Base-by-base conservation (phyloP, 2,113 vertebrate species). In the Periophthalmodon schlosseri region DNA sequence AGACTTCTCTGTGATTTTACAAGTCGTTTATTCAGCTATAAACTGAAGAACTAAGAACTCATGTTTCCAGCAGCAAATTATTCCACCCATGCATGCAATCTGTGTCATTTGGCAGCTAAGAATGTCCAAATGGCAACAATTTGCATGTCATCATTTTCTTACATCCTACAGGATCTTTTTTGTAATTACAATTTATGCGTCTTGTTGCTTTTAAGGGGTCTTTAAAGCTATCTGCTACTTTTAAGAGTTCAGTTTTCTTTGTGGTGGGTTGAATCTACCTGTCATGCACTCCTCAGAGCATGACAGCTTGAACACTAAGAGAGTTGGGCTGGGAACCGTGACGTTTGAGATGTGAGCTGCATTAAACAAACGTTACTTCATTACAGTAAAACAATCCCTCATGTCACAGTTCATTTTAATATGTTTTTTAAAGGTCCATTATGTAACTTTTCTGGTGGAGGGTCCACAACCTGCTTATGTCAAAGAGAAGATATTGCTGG, bases 61-160 rank as follows among this genome's bases (percentile, higher is more conserved):
- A 64, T 83, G 73, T 69, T 80, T 88, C 76, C 82, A 72, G 67
- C 72, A 84, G 80, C 73, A 80, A 76, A 73, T 69, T 76, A 71
- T 58, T 54, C 69, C 71, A 79, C 66, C 61, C 20, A 20, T 63
- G 69, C 76, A 34, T 6, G 33, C 73, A 77, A 12, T 77, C 44
- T 49, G 65, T 49, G 70, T 33, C 21, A 60, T 60, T 60, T 60
- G 72, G 84, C 86, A 88, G 73, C 84, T 77, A 79, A 39, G 73
- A 73, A 67, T 15, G 5, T 14, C 23, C 57, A 60, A 60, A 60
- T 56, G 50, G 50, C 50, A 18, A 52, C 16, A 52, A 56, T 56
- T 56, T n/a, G 7, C n/a, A 56, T 56, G 52, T 56, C 20, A 21
- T 11, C n/a, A 21, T 21, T 21, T 56, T 21, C 52, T 56, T 56